phyloP scores from a whole-genome alignment of 64 coral and sea anemone species.

The Actinia equina region DNA sequence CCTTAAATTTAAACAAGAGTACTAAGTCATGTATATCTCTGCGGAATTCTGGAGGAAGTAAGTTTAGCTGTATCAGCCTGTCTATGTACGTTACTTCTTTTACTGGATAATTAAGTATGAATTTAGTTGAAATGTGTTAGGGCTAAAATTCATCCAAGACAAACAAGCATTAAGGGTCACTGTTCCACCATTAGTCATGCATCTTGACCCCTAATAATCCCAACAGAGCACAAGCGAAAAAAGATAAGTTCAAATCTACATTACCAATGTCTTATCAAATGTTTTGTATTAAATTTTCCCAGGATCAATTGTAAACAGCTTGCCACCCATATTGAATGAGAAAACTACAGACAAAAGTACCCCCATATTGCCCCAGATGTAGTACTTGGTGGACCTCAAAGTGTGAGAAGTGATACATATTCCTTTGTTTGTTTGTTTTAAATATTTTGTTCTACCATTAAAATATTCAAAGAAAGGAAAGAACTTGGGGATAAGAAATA shows the following conservation, averaged over 20 bases:
- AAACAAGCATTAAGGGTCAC: too few species aligned
- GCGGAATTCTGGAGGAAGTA: too few species aligned
- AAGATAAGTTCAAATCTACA: neutral
- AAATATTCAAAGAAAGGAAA: neutral
- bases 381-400: conserved; percentile 10
- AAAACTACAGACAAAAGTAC: conserved; percentile 42
- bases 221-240: too few species aligned
- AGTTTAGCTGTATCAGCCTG: too few species aligned
- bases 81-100: too few species aligned
- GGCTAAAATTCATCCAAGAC: too few species aligned
- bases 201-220: too few species aligned
- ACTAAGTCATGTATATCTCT: too few species aligned
- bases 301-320: neutral
- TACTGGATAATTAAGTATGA: too few species aligned
- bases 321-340: neutral
- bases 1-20: too few species aligned
- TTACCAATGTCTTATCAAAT: neutral
- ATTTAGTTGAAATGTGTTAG: too few species aligned
- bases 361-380: conserved; percentile 44
- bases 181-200: too few species aligned
- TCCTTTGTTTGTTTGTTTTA: conserved; percentile 30
- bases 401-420: conserved; percentile 10
- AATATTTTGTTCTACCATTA: conserved; percentile 37
- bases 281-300: neutral
- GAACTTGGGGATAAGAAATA: conserved; percentile 6